Base-by-base conservation (phyloP, 1,140 invertebrate species). In the Argopecten irradians region DNA sequence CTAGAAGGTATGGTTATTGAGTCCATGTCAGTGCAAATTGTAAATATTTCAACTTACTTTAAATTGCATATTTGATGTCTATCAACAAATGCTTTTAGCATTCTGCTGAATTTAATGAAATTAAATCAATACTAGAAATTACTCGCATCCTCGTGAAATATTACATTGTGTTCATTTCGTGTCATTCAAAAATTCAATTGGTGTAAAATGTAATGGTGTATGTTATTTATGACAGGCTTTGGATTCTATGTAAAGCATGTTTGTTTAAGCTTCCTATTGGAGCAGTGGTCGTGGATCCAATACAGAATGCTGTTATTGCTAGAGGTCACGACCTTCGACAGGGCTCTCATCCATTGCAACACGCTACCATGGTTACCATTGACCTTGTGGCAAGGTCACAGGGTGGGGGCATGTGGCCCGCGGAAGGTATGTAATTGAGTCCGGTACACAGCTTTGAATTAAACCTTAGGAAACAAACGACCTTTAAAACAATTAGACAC, bases 351-450 rank as follows among this genome's bases (percentile, higher is more conserved):
- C 97, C 98, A 0, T 96, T 98, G 82, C 97, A 97, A 95, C 98
- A 99, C 96, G 97, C 97, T 39, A 95, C 97, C 0, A 98, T 99
- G 97, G 94, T 98, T 0, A 97, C 97, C 8, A 96, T 99, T 71
- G 98, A 99, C 95, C 96, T 97, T 88, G 97, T 99, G 0, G 98
- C 98, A 0, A 96, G 96, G 90, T 96, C 96, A 32, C 98, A 99
- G 95, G 97, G 97, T 55, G 98, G 98, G 0, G 98, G 98, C 2
- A 97, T 96, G 34, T 98, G 97, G 97, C 36, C 83, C 3, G 41
- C 39, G 11, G 14, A 32, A 35, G 32, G 82, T 82, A 39, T 35
- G 8, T 32, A 41, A 16, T 35, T 33, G 19, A 86, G 22, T n/a
- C 34, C 43, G 71, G 32, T 32, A 14, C 13, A 86, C 34, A 32